Conservation (phyloP, 2,113 vertebrate genomes). For the Rallus limicola region DNA sequence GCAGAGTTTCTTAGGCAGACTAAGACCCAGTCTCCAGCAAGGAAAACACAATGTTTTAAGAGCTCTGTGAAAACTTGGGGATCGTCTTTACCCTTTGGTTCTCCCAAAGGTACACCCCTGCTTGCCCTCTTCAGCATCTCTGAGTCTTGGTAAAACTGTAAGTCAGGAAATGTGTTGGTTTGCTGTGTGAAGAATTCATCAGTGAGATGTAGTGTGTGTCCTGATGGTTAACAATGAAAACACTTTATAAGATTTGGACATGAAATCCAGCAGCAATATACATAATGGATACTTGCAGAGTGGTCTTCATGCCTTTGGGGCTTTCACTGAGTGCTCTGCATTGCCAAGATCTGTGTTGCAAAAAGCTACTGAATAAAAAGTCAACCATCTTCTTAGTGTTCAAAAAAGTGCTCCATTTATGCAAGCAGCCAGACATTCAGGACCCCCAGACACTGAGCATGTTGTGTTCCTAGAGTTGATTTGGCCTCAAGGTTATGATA, state of each 20-base stretch:
- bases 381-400: background rate
- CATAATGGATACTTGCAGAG: rapidly evolving
- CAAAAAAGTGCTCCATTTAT: background rate
- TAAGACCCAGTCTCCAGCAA: background rate
- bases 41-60: background rate
- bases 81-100: background rate
- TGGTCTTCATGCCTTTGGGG: rapidly evolving
- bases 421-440: background rate
- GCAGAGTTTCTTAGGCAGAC: background rate
- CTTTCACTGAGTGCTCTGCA: background rate
- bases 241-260: background rate
- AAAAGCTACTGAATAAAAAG: background rate
- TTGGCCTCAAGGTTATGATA: background rate
- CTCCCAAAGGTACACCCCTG: background rate
- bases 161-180: background rate
- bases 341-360: background rate
- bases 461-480: background rate
- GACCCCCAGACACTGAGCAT: background rate
- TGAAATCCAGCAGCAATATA: background rate
- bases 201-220: background rate
- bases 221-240: background rate
- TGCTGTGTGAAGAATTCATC: background rate
- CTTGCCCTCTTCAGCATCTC: background rate
- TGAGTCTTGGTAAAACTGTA: background rate
- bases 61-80: background rate